Evolutionary conservation across 1,140 invertebrate species (phyloP), one percentile per base, ranked within the genome.

Genomic region (Platyura marginata): DNA sequence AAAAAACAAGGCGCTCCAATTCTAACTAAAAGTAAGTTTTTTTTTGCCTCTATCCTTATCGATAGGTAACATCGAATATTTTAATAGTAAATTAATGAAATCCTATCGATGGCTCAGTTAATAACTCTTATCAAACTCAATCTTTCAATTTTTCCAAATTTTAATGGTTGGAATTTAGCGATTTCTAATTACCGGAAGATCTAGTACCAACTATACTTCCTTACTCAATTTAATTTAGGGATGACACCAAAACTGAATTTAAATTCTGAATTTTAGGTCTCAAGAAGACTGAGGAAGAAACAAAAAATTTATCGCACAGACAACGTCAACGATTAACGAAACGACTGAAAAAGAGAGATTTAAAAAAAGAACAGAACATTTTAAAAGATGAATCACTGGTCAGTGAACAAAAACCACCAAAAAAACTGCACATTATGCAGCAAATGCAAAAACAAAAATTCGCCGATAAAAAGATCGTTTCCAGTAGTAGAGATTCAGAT

Each of bases 1-100:
- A 80, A 75, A 48, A 91, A 91, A 59, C 88, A 91, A 53, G 71
- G 74, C 42, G 72, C 81, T 48, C 87, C 87, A 8, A 64, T 65
- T 37, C 79, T 88, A 55, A 71, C 72, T 2, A 59, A 58, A 39
- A 48, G 50, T 37, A n/a, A n/a, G n/a, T n/a, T n/a, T n/a, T n/a
- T n/a, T n/a, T n/a, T n/a, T n/a, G 55, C 33, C 29, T 32, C 9
- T 9, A 32, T 32, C 29, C 29, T n/a, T n/a, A n/a, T n/a, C n/a
- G n/a, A n/a, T n/a, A n/a, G n/a, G n/a, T n/a, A n/a, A n/a, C n/a
- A n/a, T n/a, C n/a, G n/a, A n/a, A n/a, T n/a, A n/a, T n/a, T n/a
- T n/a, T n/a, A n/a, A n/a, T n/a, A n/a, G n/a, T n/a, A n/a, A n/a
- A n/a, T n/a, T n/a, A n/a, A n/a, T n/a, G n/a, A n/a, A n/a, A n/a